Evolutionary conservation across 1,140 invertebrate genomes (phyloP).

Genomic region (Monomorium pharaonis): DNA sequence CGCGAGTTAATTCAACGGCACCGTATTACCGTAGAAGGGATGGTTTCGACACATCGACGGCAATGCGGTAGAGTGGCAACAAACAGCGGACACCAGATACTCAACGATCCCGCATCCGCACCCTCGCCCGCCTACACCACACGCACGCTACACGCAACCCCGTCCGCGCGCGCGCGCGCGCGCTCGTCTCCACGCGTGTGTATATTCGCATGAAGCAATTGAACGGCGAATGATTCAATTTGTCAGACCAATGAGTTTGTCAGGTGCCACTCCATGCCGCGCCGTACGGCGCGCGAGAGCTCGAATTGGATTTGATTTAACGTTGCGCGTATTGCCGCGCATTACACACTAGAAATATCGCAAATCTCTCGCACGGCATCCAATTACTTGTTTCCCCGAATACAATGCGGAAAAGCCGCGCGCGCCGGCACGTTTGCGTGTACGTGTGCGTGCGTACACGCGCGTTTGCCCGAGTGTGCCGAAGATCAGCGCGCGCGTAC

Average conservation of each 20-base stretch:
- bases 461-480: too few species aligned
- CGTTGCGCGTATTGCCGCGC: slow-evolving; percentile 82
- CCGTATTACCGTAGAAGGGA: slow-evolving; percentile 53
- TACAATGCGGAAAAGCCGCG: slow-evolving; percentile 75
- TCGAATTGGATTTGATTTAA: slow-evolving; percentile 85
- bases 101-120: slow-evolving; percentile 67
- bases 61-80: slow-evolving; percentile 54
- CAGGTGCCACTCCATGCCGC: slow-evolving; percentile 84
- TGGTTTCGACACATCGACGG: slow-evolving; percentile 69
- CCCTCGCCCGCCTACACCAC: not conserved
- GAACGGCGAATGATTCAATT: slow-evolving; percentile 86
- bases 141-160: not conserved
- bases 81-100: slow-evolving; percentile 77
- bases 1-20: slow-evolving; percentile 45
- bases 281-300: slow-evolving; percentile 78
- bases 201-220: slow-evolving; percentile 82
- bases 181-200: not conserved
- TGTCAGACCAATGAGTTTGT: slow-evolving; percentile 85
- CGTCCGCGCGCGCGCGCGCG: not conserved
- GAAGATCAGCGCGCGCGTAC: not conserved
- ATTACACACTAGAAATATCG: slow-evolving; percentile 84
- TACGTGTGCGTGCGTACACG: not conserved
- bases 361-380: slow-evolving; percentile 81
- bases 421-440: slow-evolving; percentile 66
- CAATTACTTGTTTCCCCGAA: slow-evolving; percentile 80